A percentile compares a stretch with the other conserved stretches of the same genome.
phyloP scores from a whole-genome alignment of 2,888 invertebrate genomes.

The Osmoderma eremita region DNA sequence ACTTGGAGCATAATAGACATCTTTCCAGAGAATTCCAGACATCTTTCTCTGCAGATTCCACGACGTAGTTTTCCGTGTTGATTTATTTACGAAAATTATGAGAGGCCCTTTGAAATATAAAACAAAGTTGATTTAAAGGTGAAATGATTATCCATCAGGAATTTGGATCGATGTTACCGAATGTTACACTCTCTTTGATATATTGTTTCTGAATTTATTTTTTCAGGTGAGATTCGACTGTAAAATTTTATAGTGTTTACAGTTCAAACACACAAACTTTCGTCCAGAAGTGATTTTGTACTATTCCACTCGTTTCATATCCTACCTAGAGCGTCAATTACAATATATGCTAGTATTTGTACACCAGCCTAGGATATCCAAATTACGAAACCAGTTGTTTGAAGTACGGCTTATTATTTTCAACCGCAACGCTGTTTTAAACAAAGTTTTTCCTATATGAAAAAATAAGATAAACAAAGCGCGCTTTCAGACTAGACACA shows the following conservation, averaged over 20 bases:
- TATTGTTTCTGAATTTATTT: conserved; percentile 42
- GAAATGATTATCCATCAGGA: conserved; percentile 36
- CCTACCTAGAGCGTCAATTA: conserved; percentile 28
- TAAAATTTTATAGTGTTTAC: conserved; percentile 43
- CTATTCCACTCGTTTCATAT: conserved; percentile 28
- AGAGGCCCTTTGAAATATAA: conserved; percentile 38
- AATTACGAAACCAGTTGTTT: conserved; percentile 35
- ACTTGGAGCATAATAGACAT: conserved; percentile 8
- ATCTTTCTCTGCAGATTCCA: conserved; percentile 28
- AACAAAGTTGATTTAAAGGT: conserved; percentile 36
- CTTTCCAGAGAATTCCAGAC: conserved; percentile 26
- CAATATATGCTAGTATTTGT: conserved; percentile 26
- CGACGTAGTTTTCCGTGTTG: conserved; percentile 18
- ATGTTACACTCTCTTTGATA: conserved; percentile 41
- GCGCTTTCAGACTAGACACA: conserved; percentile 21
- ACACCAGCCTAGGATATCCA: conserved; percentile 16
- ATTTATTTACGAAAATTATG: conserved; percentile 39
- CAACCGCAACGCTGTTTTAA: conserved; percentile 35
- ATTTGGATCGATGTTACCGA: conserved; percentile 36
- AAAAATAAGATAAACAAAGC: conserved; percentile 35
- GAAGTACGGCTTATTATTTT: conserved; percentile 37
- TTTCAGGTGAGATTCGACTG: conserved; percentile 41
- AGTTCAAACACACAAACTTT: conserved; percentile 32
- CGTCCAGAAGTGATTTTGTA: conserved; percentile 31
- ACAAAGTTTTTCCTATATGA: conserved; percentile 33